phyloP scores from a whole-genome alignment of 2,888 invertebrate genomes.

The Parapristionchus giblindavisi region DNA sequence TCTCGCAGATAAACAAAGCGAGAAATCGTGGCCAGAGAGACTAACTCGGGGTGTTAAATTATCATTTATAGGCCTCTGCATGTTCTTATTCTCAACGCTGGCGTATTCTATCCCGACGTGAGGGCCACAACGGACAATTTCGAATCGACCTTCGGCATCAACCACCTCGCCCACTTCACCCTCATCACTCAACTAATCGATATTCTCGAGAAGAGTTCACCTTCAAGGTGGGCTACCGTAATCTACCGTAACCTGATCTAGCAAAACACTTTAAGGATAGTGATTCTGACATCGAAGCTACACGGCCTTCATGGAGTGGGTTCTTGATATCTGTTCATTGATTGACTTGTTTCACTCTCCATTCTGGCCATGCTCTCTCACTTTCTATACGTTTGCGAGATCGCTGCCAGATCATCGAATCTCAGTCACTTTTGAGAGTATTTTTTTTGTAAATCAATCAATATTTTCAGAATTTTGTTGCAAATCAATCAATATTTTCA shows the following conservation, averaged over 20 bases:
- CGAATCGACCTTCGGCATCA: slow-evolving; percentile 21
- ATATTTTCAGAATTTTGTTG: too few species aligned
- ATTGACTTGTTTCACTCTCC: background rate
- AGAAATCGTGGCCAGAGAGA: too few species aligned
- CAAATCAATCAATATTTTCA: too few species aligned
- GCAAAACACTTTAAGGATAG: background rate
- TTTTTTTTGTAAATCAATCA: too few species aligned
- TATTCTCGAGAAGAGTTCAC: slow-evolving; percentile 26
- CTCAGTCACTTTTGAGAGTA: too few species aligned
- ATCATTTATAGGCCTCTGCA: slow-evolving; percentile 27
- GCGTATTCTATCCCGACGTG: slow-evolving; percentile 9
- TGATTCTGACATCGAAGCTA: background rate
- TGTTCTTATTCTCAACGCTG: slow-evolving; percentile 27
- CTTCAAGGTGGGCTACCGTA: slow-evolving; percentile 9
- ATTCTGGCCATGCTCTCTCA: too few species aligned
- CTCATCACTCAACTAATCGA: slow-evolving; percentile 5
- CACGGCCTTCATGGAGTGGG: slow-evolving; percentile 15
- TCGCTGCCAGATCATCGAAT: too few species aligned
- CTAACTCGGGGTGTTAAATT: too few species aligned
- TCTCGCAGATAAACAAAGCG: too few species aligned
- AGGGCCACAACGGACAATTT: slow-evolving; percentile 24
- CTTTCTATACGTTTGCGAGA: too few species aligned
- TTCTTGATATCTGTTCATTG: background rate
- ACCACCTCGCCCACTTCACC: slow-evolving; percentile 19
- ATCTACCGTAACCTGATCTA: background rate